Evolutionary conservation across 2,113 vertebrate species (phyloP), one percentile per base, ranked within the genome.

Genomic region (Nothoprocta perdicaria): DNA sequence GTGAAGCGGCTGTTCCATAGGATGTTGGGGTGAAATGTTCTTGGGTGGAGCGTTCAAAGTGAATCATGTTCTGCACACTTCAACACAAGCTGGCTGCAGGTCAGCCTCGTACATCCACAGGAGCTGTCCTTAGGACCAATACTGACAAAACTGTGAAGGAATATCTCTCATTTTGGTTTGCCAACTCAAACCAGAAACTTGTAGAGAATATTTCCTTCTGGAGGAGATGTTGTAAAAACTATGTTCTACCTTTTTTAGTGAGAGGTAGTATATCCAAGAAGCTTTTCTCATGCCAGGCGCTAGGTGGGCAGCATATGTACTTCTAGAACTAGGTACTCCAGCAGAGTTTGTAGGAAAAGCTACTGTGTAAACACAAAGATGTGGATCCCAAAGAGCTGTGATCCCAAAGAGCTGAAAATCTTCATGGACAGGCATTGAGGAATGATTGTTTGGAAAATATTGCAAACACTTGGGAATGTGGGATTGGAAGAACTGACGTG

Each of bases 381-480:
- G 35, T 38, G 35, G 45, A 66, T 91, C 27, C 45, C 33, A 21
- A 77, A 83, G 76, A 88, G 66, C 65, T 84, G 75, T n/a, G 45
- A 66, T 91, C 27, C 45, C 33, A 21, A 77, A 83, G 76, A 88
- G 66, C 65, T 84, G 75, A 86, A 91, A 93, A 29, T 89, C 57
- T 89, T 61, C 40, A 75, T 19, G 85, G 66, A 27, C 16, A 80
- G 43, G 52, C 24, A 65, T 52, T 1, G 2, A 62, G 75, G 26
- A 17, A 33, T 82, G 57, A n/a, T 92, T 95, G 50, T 29, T 94
- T 89, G 78, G 50, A 75, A 94, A 87, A 89, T 92, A 87, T 13
- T 79, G 71, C 46, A 80, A 75, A 74, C 52, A 46, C 60, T 87
- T 61, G 52, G 82, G 61, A 87, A 83, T 80, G 68, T 67, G 68